Evolutionary conservation across 2,888 invertebrate species (phyloP).

Genomic region (Cosmopolites sordidus): DNA sequence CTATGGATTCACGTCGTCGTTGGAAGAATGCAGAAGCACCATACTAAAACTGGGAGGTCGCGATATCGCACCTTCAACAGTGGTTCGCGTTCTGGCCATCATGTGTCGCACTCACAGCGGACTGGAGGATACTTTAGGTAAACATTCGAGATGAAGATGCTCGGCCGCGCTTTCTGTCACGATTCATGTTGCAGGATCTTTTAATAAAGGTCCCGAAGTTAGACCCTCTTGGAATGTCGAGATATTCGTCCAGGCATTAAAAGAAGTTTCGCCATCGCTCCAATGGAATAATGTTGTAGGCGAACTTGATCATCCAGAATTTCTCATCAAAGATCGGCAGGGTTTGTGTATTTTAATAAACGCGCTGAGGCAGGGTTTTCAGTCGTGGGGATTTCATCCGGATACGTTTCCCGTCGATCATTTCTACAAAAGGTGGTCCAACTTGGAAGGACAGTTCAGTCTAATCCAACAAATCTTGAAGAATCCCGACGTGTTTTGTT

Average conservation of each 20-base stretch:
- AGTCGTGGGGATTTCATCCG: conserved; percentile 60
- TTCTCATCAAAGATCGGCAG: conserved; percentile 80
- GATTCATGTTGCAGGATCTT: conserved; percentile 33
- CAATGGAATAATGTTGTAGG: conserved; percentile 91
- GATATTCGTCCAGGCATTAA: conserved; percentile 86
- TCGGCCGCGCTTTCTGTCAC: neutral
- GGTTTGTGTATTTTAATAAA: conserved; percentile 79
- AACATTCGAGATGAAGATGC: too few relatives aligned
- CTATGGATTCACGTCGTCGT: conserved; percentile 77
- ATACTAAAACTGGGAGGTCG: conserved; percentile 76
- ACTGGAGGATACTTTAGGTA: conserved; percentile 56
- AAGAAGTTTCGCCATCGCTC: conserved; percentile 80
- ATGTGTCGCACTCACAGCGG: conserved; percentile 83
- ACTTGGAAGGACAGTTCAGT: conserved; percentile 89
- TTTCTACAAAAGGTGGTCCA: conserved; percentile 86
- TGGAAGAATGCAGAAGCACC: conserved; percentile 84
- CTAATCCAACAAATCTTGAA: conserved; percentile 82
- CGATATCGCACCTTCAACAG: conserved; percentile 75
- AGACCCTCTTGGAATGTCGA: conserved; percentile 86
- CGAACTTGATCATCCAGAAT: conserved; percentile 88
- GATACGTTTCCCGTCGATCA: conserved; percentile 83
- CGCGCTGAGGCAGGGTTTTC: conserved; percentile 68
- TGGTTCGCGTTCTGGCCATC: conserved; percentile 79
- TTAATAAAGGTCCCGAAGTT: conserved; percentile 42
- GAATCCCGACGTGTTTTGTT: conserved; percentile 89